Base-by-base conservation (phyloP, 2,113 vertebrate genomes). In the Siniperca chuatsi region DNA sequence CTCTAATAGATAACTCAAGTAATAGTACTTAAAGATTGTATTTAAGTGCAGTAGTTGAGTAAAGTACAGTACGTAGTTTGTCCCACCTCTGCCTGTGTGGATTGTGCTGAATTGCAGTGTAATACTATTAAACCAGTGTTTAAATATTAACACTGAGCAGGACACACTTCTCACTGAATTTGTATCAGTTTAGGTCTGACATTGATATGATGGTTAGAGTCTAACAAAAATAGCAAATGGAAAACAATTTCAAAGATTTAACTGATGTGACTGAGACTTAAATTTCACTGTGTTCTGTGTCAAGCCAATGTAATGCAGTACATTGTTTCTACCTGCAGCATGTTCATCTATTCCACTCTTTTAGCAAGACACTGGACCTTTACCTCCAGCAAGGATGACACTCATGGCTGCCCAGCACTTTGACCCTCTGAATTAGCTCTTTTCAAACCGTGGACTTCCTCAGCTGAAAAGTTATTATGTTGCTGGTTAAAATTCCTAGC, bases 401-500 rank as follows among this genome's bases (percentile, higher is more conserved):
- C 65, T 23, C 69, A 29, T 71, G 75, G 25, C 65, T 76, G 35
- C n/a, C 12, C 71, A 54, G 79, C 35, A 76, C 83, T 83, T 79
- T 85, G 75, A 58, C 35, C 74, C 33, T 21, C 35, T 37, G 8
- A 29, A 21, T 61, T 35, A 23, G 2, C 8, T n/a, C 40, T 57
- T 48, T 16, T 48, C 35, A 37, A 50, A 3, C 13, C 46, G 4
- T 18, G 50, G 50, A 54, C 50, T 21, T 65, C 2, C 8, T 23
- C 8, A 67, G 16, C 13, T 35, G 44, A 23, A 37, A 29, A 60
- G 55, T 60, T 60, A 11, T 20, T 29, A 18, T 58, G 8, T 29
- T 2, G 4, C 37, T 11, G 13, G 37, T 42, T 73, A 18, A 23
- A 35, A 20, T 18, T 35, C 16, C 33, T 37, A 20, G 50, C 1